Conservation (phyloP, 92 coral and sea anemone species). For the Zoanthus sociatus region DNA sequence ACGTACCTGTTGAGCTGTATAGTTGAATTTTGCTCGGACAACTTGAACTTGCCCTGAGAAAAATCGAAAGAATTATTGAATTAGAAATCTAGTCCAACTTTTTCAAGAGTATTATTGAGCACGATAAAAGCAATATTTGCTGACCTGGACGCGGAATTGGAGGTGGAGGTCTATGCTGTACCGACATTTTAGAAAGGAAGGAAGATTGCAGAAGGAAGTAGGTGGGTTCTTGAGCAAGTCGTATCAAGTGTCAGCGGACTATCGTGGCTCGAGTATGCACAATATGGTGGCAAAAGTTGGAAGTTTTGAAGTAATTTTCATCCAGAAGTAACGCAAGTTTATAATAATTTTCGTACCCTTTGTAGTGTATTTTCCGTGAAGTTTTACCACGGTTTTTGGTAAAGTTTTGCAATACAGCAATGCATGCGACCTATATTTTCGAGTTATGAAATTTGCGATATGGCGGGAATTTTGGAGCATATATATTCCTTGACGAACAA, state of each 20-base stretch:
- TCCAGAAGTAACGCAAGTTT: not conserved
- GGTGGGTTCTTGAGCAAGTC: conserved; percentile 47
- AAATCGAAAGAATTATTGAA: not conserved
- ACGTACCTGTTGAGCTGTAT: conserved; percentile 91
- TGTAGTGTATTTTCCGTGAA: not conserved
- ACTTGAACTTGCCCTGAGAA: conserved; percentile 93
- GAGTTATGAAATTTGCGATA: not conserved
- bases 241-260: conserved; percentile 14
- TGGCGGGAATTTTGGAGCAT: conserved; percentile 61
- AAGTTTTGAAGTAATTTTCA: no score
- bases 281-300: not conserved
- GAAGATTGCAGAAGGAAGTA: not conserved
- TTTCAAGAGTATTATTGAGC: conserved; percentile 2
- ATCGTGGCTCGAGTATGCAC: not conserved
- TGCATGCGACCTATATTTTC: no score
- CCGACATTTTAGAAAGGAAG: conserved; percentile 71
- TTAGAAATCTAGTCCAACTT: not conserved
- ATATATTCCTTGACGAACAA: conserved; percentile 50
- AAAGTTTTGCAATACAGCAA: not conserved
- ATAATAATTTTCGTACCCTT: not conserved
- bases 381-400: not conserved
- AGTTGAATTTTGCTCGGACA: conserved; percentile 90
- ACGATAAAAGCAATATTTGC: not conserved
- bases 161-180: conserved; percentile 94
- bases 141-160: conserved; percentile 97